These are phyloP conservation scores for Nautilus pompilius DNA, from an alignment of 1,140 invertebrate genomes.

Conservation along the genomic window DNA sequence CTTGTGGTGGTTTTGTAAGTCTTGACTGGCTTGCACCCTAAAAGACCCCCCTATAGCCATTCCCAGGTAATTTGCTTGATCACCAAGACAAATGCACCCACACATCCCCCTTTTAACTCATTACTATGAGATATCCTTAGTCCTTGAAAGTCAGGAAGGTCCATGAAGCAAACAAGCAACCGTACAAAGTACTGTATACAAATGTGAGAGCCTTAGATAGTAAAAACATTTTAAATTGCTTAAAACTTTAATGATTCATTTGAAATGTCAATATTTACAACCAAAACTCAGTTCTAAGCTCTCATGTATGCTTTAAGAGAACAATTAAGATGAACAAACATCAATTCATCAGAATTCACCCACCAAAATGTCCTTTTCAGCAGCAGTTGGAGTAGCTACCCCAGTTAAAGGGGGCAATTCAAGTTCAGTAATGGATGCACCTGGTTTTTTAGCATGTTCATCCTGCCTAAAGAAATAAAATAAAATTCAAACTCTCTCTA, in stretches of 20 bases:
- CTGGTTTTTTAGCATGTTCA: slow-evolving; percentile 27
- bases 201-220: background rate
- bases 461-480: slow-evolving; percentile 38
- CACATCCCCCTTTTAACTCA: too few relatives aligned
- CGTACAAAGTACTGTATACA: background rate
- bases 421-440: slow-evolving; percentile 27
- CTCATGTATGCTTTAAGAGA: background rate
- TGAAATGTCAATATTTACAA: background rate
- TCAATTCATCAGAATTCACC: slow-evolving; percentile 3
- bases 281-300: background rate
- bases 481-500: background rate
- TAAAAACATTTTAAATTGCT: background rate
- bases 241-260: background rate
- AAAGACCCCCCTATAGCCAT: too few relatives aligned
- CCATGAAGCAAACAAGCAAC: background rate
- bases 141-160: too few relatives aligned
- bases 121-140: too few relatives aligned
- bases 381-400: slow-evolving; percentile 44
- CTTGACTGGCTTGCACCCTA: too few relatives aligned
- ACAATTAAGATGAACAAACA: background rate
- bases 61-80: too few relatives aligned
- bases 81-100: too few relatives aligned
- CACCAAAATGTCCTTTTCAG: slow-evolving; percentile 55
- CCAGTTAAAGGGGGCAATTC: slow-evolving; percentile 38
- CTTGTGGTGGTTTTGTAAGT: too few relatives aligned